A percentile compares a stretch with the other conserved stretches of the same genome.
Evolutionary conservation across 2,113 vertebrate species (phyloP).

Genomic region (Erythrolamprus reginae): DNA sequence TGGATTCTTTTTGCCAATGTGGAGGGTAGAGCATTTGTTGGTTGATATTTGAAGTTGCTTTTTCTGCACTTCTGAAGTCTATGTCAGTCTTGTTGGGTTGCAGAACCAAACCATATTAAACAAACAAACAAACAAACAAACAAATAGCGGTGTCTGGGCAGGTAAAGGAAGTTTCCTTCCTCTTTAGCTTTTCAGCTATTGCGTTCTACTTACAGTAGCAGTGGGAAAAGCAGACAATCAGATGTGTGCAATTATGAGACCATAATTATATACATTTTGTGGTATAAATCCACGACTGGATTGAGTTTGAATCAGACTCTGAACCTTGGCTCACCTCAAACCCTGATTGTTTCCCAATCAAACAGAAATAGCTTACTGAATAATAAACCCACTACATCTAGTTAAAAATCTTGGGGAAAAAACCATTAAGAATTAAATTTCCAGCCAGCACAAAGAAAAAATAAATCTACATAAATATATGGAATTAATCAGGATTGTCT

Average conservation of each 20-base stretch:
- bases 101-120: no score
- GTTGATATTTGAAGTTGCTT: no score
- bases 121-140: no score
- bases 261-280: not conserved
- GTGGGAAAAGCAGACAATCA: not conserved
- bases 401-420: not conserved
- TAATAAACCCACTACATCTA: not conserved
- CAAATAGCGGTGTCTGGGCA: no score
- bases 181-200: not conserved
- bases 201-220: not conserved
- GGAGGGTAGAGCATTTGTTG: no score
- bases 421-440: not conserved
- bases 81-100: no score
- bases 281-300: not conserved
- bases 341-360: not conserved
- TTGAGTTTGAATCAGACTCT: not conserved
- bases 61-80: no score
- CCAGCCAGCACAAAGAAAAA: not conserved
- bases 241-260: not conserved
- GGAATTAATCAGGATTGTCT: not conserved
- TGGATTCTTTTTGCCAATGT: no score
- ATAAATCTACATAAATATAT: not conserved
- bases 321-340: not conserved
- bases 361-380: not conserved
- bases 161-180: no score